Evolutionary conservation across 2,113 vertebrate genomes (phyloP), one percentile per base, ranked within the genome.

Genomic region (Bolborhynchus lineola): DNA sequence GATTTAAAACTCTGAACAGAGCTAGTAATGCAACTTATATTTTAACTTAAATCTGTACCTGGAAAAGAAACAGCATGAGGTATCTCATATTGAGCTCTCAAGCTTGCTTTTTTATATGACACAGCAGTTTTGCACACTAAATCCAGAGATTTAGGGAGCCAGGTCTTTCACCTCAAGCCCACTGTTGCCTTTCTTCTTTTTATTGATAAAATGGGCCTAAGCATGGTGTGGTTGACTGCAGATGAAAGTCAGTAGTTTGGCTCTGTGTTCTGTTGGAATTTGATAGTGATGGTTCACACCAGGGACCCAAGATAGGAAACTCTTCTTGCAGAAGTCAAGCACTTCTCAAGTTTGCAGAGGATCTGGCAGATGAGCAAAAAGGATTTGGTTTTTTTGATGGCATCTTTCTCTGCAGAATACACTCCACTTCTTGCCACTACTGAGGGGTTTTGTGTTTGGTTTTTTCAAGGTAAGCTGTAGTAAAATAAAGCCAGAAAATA

Each of bases 1-100:
- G 50, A 80, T 88, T 81, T 92, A 68, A 79, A 96, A 93, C 64
- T 82, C 65, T 95, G 37, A 89, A 67, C 74, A 86, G 72, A 90
- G 23, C 62, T 90, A 84, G 49, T 71, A 62, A 82, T 71, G 39
- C 47, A 71, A 50, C 52, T n/a, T 92, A 2, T 9, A 53, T 62
- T 95, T 95, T 83, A 86, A 59, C 60, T 84, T 92, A 57, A 87
- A 77, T 88, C 71, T 72, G 57, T 67, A 78, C 74, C 69, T 75
- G 86, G 59, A 90, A 84, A 86, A 77, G 74, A 88, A 92, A 26
- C 39, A 88, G 88, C 35, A 5, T 47, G 49, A 79, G 44, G 24
- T 49, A 28, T 88, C 57, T 96, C 72, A 26, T 68, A 26, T 13
- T 68, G 86, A 92, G 72, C 62, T 92, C 47, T 93, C 63, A 59